phyloP scores from a whole-genome alignment of 2,797 vertebrate genomes.

The Xiphorhynchus erythropygius region DNA sequence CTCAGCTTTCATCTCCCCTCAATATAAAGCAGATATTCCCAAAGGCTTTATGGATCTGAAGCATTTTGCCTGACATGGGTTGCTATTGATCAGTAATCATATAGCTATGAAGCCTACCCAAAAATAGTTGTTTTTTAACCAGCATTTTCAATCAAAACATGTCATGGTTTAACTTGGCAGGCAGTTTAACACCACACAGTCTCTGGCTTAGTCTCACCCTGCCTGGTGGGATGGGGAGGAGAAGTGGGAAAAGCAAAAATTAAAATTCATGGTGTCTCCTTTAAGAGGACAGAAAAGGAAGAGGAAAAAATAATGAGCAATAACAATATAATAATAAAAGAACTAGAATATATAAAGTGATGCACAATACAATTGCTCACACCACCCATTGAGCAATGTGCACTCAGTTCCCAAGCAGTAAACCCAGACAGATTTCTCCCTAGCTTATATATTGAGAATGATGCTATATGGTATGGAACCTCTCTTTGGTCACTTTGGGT shows the following conservation, averaged over 20 bases:
- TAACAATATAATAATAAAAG: neutral
- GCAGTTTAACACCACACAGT: neutral
- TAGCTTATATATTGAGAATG: neutral
- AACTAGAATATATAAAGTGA: neutral
- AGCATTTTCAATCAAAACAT: neutral
- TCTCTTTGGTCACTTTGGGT: neutral
- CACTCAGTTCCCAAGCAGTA: neutral
- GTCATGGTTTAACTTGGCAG: neutral
- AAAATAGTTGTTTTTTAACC: neutral
- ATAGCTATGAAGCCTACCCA: neutral
- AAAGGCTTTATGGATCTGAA: neutral
- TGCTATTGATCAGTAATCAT: neutral
- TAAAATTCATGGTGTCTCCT: neutral
- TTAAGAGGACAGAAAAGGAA: neutral
- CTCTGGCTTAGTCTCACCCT: neutral
- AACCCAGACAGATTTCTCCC: neutral
- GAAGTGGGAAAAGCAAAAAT: neutral
- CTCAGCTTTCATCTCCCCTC: neutral
- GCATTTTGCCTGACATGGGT: neutral
- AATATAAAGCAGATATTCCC: neutral
- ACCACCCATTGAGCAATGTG: neutral
- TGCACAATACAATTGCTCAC: neutral
- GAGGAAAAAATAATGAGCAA: neutral
- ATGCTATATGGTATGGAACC: neutral
- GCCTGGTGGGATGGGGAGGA: neutral